These are phyloP conservation scores for Mythimna pallens DNA, from an alignment of 2,888 invertebrate species.

Conservation along the genomic window DNA sequence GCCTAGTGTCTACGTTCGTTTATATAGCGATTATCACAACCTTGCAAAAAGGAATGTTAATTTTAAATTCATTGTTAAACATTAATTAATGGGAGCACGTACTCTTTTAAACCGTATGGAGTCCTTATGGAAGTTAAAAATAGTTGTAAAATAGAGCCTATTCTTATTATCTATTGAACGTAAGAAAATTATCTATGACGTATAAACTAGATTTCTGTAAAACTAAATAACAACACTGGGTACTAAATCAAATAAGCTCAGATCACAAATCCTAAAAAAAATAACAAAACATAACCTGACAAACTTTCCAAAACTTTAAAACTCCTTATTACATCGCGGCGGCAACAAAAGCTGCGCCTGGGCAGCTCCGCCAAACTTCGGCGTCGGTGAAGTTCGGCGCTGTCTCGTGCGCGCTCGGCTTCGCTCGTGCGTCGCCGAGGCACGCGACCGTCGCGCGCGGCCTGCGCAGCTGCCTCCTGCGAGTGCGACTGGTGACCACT, in stretches of 20 bases:
- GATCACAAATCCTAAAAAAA: neutral
- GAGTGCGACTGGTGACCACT: slow-evolving; percentile 71
- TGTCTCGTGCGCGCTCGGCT: slow-evolving; percentile 78
- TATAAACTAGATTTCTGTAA: too few relatives aligned
- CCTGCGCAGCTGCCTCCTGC: slow-evolving; percentile 75
- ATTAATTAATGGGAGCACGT: slow-evolving; percentile 26
- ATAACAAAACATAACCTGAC: neutral
- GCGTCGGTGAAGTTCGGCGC: slow-evolving; percentile 57
- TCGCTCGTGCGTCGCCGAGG: slow-evolving; percentile 82
- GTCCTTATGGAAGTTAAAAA: neutral
- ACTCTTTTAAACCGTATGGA: neutral
- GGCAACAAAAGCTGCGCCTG: slow-evolving; percentile 55
- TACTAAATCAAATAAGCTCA: neutral
- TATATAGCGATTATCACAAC: slow-evolving; percentile 42
- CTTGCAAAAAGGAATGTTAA: slow-evolving; percentile 38
- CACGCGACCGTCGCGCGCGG: slow-evolving; percentile 86
- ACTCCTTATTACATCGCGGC: slow-evolving; percentile 33
- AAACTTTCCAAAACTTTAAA: slow-evolving; percentile 22
- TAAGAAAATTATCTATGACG: neutral
- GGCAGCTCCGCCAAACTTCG: slow-evolving; percentile 48
- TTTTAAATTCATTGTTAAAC: slow-evolving; percentile 27
- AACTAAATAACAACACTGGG: too few relatives aligned
- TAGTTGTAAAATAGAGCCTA: neutral
- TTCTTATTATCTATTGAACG: neutral
- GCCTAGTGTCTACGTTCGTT: slow-evolving; percentile 48